A percentile compares a stretch with the other conserved stretches of the same genome.
These are phyloP conservation scores for Odocoileus hemionus DNA, from an alignment of 2,113 vertebrate genomes.

Conservation along the genomic window DNA sequence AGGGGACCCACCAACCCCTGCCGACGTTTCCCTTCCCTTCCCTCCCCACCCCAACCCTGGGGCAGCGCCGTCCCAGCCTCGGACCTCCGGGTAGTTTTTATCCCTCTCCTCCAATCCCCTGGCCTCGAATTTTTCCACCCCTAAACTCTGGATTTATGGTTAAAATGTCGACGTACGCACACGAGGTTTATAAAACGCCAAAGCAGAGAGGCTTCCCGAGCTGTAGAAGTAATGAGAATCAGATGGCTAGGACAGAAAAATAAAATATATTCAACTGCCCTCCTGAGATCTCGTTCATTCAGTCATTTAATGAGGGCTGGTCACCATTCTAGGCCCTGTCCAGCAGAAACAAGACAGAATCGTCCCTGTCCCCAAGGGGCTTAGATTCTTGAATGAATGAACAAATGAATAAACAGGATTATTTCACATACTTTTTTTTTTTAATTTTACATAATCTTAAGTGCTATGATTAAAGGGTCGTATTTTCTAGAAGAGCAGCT, in stretches of 20 bases:
- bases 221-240: conserved; percentile 67
- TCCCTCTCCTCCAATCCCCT: not conserved
- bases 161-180: conserved; percentile 56
- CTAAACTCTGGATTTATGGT: conserved; percentile 53
- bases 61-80: not conserved
- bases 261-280: conserved; percentile 11
- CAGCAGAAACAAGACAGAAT: not conserved
- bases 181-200: conserved; percentile 62
- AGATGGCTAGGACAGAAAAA: conserved; percentile 56
- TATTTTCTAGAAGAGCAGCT: not conserved
- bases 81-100: not conserved
- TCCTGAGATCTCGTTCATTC: conserved; percentile 44
- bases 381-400: not conserved
- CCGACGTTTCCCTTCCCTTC: not conserved
- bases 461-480: not conserved
- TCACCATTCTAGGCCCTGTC: not conserved
- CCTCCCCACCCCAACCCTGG: not conserved
- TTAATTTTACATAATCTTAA: not conserved
- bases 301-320: conserved; percentile 38
- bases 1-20: not conserved
- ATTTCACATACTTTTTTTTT: not conserved
- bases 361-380: not conserved
- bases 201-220: conserved; percentile 26
- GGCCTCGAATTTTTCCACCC: conserved; percentile 34
- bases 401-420: not conserved